Evolutionary conservation across 1,140 invertebrate species (phyloP).

Genomic region (Uloborus diversus): DNA sequence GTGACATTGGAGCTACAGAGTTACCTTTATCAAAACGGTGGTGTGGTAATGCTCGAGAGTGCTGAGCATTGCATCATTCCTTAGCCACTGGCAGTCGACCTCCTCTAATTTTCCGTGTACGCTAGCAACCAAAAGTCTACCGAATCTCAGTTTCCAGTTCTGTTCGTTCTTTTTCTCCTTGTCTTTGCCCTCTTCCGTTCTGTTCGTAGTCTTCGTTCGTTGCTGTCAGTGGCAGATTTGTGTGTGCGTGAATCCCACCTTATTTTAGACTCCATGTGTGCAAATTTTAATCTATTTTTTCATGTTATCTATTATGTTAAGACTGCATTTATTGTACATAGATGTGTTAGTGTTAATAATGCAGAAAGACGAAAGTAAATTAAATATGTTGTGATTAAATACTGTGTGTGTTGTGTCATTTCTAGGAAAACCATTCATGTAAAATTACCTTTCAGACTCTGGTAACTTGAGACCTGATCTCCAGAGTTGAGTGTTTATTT

Average conservation of each 20-base stretch:
- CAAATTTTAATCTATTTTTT: conserved; percentile 57
- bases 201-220: conserved; percentile 15
- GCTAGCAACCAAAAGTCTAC: conserved; percentile 43
- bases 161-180: no score
- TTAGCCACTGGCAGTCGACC: conserved; percentile 23
- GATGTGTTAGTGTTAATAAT: conserved; percentile 53
- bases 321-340: conserved; percentile 53
- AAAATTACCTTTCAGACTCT: no score
- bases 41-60: conserved; percentile 40
- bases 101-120: conserved; percentile 8
- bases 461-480: no score
- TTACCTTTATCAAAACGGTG: conserved; percentile 29
- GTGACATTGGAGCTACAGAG: conserved; percentile 21
- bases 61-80: conserved; percentile 40
- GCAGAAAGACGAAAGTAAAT: conserved; percentile 39
- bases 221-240: conserved; percentile 35
- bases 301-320: conserved; percentile 51
- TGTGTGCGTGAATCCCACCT: conserved; percentile 37
- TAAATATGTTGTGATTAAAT: conserved; percentile 48
- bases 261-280: conserved; percentile 42
- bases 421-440: neutral
- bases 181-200: neutral
- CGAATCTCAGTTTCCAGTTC: conserved; percentile 36
- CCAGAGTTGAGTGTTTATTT: no score
- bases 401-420: neutral